These are phyloP conservation scores for Elephantulus edwardii DNA, from an alignment of 2,113 vertebrate species.

Conservation along the genomic window DNA sequence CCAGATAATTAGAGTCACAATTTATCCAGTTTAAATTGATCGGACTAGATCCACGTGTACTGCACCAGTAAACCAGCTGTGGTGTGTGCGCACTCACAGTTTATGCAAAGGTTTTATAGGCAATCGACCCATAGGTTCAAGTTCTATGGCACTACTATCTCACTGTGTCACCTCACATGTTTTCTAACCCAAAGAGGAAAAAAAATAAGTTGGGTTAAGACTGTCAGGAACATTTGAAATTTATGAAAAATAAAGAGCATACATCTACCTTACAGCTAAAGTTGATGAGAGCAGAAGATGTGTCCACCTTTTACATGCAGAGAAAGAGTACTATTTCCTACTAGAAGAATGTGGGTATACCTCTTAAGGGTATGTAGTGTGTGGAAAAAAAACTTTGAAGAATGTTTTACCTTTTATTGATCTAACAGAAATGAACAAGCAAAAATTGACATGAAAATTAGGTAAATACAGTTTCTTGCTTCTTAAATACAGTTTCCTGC, in stretches of 20 bases:
- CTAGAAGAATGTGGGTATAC: background rate
- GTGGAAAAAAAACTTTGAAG: background rate
- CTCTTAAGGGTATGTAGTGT: too few relatives aligned
- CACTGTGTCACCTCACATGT: background rate
- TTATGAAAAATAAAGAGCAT: background rate
- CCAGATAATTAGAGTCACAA: slow-evolving; percentile 25
- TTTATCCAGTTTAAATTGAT: background rate
- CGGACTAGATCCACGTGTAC: slow-evolving; percentile 43
- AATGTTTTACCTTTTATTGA: background rate
- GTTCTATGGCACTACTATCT: background rate
- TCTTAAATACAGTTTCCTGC: background rate
- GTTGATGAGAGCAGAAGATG: background rate
- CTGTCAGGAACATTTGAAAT: background rate
- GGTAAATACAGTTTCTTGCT: background rate
- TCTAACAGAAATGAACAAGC: background rate
- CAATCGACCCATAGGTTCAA: slow-evolving; percentile 15
- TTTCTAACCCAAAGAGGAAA: background rate
- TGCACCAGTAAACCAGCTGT: slow-evolving; percentile 45
- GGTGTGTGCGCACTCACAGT: background rate
- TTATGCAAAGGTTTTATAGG: background rate
- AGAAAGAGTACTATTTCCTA: background rate
- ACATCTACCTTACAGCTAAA: background rate
- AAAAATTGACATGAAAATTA: background rate
- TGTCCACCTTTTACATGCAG: background rate
- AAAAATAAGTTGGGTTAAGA: background rate